Evolutionary conservation across 1,140 invertebrate species (phyloP).

Genomic region (Eufriesea mexicana): DNA sequence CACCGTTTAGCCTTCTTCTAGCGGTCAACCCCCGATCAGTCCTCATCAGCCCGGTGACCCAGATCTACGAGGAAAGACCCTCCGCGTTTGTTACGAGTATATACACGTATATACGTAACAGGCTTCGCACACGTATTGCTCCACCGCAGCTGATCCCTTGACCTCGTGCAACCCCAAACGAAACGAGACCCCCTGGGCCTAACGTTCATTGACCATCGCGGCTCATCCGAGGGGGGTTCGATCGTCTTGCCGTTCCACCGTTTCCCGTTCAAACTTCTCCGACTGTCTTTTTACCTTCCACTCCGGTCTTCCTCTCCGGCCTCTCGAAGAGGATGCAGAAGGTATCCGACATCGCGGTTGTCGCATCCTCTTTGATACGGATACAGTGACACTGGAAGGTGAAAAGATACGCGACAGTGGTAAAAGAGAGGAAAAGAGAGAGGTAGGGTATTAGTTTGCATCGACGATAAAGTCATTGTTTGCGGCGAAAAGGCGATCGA

Average conservation of each 20-base stretch:
- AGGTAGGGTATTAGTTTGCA: neutral
- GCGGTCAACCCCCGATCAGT: constrained; percentile 79
- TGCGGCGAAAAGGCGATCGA: constrained; percentile 63
- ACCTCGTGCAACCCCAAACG: constrained; percentile 75
- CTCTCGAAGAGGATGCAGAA: too few species aligned
- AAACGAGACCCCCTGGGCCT: constrained; percentile 66
- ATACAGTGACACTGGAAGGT: neutral
- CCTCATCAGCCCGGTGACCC: constrained; percentile 81
- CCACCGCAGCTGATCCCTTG: constrained; percentile 77
- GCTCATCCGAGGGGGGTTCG: constrained; percentile 35
- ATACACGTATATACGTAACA: constrained; percentile 35
- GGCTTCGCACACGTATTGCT: constrained; percentile 65
- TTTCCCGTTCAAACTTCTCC: neutral
- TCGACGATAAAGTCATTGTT: constrained; percentile 45
- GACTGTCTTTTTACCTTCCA: neutral
- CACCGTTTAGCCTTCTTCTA: constrained; percentile 64
- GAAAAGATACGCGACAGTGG: neutral
- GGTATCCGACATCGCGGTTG: neutral
- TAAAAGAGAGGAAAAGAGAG: too few species aligned
- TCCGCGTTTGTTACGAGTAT: constrained; percentile 57
- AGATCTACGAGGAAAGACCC: constrained; percentile 77
- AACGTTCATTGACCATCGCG: constrained; percentile 65
- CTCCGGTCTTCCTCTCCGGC: too few species aligned
- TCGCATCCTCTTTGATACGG: neutral
- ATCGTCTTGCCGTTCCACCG: constrained; percentile 32